Conservation (phyloP, 1,140 invertebrate genomes). For the Drosophila tropicalis region DNA sequence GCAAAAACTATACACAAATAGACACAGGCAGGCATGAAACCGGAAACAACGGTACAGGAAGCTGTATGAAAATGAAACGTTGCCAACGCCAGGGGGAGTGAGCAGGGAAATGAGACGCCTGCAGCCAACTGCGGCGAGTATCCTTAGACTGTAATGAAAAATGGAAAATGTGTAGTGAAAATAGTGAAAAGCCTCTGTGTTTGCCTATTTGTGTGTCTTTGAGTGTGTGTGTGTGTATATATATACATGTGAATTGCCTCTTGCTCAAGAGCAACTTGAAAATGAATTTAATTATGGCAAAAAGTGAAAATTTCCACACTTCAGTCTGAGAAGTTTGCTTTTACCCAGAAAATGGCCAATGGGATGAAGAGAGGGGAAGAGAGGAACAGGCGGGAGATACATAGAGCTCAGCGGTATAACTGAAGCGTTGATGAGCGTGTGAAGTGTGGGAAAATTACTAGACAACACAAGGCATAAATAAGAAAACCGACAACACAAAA, state of each 20-base stretch:
- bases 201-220: slow-evolving; percentile 24
- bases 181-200: slow-evolving; percentile 47
- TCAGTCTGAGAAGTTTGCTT: slow-evolving; percentile 71
- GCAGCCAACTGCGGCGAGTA: slow-evolving; percentile 19
- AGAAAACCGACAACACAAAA: slow-evolving; percentile 41
- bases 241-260: slow-evolving; percentile 30
- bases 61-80: slow-evolving; percentile 80
- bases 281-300: slow-evolving; percentile 81
- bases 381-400: background rate
- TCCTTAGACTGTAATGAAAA: slow-evolving; percentile 74
- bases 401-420: background rate
- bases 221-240: slow-evolving; percentile 18
- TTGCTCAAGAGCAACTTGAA: slow-evolving; percentile 69
- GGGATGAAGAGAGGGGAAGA: background rate
- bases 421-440: slow-evolving; percentile 65
- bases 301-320: slow-evolving; percentile 82
- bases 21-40: slow-evolving; percentile 64
- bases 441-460: slow-evolving; percentile 75
- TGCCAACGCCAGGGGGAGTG: slow-evolving; percentile 23
- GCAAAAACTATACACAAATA: slow-evolving; percentile 72
- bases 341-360: slow-evolving; percentile 34
- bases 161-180: slow-evolving; percentile 74
- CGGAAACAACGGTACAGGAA: slow-evolving; percentile 78
- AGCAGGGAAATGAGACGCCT: background rate
- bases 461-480: slow-evolving; percentile 77